A percentile compares a stretch with the other conserved stretches of the same genome.
Evolutionary conservation across 1,140 invertebrate genomes (phyloP).

Genomic region (Neotoxoptera formosana): DNA sequence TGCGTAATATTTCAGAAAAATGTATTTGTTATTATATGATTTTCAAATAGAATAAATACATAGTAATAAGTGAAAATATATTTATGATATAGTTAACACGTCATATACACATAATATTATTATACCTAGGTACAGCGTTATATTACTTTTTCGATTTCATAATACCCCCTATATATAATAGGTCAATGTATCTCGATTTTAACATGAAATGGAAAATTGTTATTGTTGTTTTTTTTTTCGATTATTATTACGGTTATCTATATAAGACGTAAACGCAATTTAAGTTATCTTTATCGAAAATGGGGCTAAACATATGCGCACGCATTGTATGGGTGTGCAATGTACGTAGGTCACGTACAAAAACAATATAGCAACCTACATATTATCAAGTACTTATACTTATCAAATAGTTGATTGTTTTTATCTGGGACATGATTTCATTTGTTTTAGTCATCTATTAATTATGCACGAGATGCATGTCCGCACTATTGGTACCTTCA

Average conservation of each 20-base stretch:
- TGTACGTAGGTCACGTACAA: constrained; percentile 8
- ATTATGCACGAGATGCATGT: neutral
- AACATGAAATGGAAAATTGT: neutral
- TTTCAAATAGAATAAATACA: neutral
- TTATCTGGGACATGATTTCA: neutral
- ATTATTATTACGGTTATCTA: neutral
- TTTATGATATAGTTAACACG: neutral
- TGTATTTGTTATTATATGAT: neutral
- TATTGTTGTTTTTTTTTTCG: neutral
- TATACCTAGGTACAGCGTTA: neutral
- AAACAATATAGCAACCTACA: constrained; percentile 25
- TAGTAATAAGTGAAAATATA: neutral
- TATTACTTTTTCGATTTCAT: neutral
- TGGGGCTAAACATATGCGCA: neutral
- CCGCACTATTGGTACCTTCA: neutral
- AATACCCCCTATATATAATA: neutral
- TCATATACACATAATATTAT: no score
- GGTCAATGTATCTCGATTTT: constrained; percentile 18
- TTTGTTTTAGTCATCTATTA: constrained; percentile 1
- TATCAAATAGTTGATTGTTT: neutral
- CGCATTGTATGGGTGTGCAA: neutral
- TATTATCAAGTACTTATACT: neutral
- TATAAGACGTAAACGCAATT: neutral
- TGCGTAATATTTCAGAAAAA: neutral
- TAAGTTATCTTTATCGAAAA: neutral